These are phyloP conservation scores for Pristionchus mayeri DNA, from an alignment of 2,888 invertebrate species.

Conservation along the genomic window DNA sequence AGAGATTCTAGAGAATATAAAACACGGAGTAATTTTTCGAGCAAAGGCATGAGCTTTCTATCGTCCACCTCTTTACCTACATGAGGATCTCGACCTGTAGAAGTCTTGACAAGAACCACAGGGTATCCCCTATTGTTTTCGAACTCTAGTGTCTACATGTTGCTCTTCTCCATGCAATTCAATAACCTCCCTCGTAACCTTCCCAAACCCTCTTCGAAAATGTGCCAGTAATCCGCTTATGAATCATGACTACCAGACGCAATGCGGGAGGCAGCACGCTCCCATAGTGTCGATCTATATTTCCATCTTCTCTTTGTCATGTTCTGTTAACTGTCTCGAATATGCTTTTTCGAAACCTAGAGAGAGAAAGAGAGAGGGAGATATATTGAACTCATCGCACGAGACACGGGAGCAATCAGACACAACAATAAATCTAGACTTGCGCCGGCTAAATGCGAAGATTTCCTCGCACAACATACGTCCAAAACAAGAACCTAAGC, in stretches of 20 bases:
- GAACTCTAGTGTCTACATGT: not conserved
- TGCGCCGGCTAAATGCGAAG: constrained; percentile 39
- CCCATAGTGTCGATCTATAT: not conserved
- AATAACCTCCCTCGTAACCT: not conserved
- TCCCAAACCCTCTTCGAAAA: not conserved
- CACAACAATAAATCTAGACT: constrained; percentile 29
- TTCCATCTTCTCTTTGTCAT: not conserved
- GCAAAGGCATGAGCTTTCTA: too few species aligned
- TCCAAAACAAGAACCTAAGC: too few species aligned
- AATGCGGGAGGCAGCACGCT: not conserved
- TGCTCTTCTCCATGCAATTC: not conserved
- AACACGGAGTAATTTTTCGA: too few species aligned
- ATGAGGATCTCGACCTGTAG: too few species aligned
- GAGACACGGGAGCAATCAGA: not conserved
- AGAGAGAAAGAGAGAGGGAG: not conserved
- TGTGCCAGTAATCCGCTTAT: constrained; percentile 36
- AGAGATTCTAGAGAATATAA: too few species aligned
- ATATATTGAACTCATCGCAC: not conserved
- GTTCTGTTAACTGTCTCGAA: too few species aligned
- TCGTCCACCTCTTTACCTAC: not conserved
- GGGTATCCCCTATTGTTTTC: not conserved
- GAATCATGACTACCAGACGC: constrained; percentile 1
- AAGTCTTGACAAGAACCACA: too few species aligned
- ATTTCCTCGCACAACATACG: not conserved
- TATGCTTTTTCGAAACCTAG: not conserved